These are phyloP conservation scores for Aphelocoma californica DNA, from an alignment of 2,797 vertebrate species.

Conservation along the genomic window DNA sequence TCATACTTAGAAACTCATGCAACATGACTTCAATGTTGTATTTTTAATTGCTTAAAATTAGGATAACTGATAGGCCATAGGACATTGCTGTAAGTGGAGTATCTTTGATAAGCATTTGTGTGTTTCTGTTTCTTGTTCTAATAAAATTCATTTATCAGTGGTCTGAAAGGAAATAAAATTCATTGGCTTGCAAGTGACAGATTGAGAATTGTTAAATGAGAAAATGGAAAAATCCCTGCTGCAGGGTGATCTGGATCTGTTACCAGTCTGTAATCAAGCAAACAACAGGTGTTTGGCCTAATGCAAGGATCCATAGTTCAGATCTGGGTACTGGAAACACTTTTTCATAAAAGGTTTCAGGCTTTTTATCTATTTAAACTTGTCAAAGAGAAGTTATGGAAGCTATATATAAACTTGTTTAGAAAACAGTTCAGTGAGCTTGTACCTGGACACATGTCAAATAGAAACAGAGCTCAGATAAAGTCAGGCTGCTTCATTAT, in stretches of 20 bases:
- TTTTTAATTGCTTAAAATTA: background rate
- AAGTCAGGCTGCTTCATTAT: background rate
- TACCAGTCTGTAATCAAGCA: background rate
- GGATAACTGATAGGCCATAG: background rate
- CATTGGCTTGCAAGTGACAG: background rate
- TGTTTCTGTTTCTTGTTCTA: background rate
- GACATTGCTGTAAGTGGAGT: background rate
- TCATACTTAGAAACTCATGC: background rate
- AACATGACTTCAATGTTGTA: background rate
- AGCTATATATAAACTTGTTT: background rate
- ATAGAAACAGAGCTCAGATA: background rate
- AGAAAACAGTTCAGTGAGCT: background rate
- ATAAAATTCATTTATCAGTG: background rate
- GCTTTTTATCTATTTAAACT: slow-evolving; percentile 10
- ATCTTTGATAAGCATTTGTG: background rate
- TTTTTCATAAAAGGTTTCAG: background rate
- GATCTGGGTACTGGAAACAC: background rate
- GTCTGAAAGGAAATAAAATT: background rate
- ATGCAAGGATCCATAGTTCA: background rate
- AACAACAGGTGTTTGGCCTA: background rate
- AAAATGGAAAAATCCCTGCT: background rate
- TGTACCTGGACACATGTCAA: background rate
- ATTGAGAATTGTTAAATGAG: background rate
- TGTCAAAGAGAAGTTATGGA: background rate
- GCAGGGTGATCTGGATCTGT: background rate